Conservation (phyloP, 2,797 vertebrate species). For the Cephalopachus bancanus region DNA sequence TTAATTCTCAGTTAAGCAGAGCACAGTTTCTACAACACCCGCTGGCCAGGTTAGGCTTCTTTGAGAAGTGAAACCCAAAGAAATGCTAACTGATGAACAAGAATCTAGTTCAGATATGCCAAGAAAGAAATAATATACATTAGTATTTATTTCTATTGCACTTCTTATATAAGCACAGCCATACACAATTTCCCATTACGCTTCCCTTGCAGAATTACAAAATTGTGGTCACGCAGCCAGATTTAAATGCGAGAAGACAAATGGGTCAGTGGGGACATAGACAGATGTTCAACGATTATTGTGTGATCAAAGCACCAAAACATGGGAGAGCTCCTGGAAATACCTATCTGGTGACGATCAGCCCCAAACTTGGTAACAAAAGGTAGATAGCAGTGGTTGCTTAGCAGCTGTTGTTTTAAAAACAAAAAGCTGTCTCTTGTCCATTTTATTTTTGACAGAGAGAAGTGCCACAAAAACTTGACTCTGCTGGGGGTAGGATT, state of each 20-base stretch:
- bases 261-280: neutral
- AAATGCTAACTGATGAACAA: conserved; percentile 40
- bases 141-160: conserved; percentile 48
- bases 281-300: conserved; percentile 46
- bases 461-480: conserved; percentile 58
- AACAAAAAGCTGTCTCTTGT: conserved; percentile 59
- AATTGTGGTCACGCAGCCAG: conserved; percentile 35
- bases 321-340: neutral
- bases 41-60: neutral
- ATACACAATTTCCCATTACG: conserved; percentile 41
- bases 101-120: conserved; percentile 31
- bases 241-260: conserved; percentile 55
- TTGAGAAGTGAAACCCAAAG: conserved; percentile 6
- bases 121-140: conserved; percentile 50
- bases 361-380: conserved; percentile 23
- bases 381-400: neutral
- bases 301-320: conserved; percentile 55
- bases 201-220: conserved; percentile 44
- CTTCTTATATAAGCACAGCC: conserved; percentile 41
- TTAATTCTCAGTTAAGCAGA: neutral
- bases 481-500: conserved; percentile 36
- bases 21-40: conserved; percentile 20
- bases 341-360: conserved; percentile 10
- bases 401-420: conserved; percentile 57
- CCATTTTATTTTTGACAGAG: conserved; percentile 65